Base-by-base conservation (phyloP, 2,797 vertebrate species). In the Cirrhinus molitorella region DNA sequence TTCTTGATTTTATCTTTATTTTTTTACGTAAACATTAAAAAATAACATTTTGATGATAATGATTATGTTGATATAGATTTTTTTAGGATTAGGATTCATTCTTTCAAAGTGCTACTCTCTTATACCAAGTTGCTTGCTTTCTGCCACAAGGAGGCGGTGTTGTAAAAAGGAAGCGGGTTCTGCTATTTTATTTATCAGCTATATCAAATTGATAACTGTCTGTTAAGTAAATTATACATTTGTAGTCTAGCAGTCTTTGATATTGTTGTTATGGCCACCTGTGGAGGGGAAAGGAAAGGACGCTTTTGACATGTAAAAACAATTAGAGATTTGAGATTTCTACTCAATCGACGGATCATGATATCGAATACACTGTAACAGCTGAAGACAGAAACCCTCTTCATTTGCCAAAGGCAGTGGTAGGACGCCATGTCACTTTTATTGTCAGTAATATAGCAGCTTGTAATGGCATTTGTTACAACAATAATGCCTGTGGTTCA, bases 101-200 rank as follows among this genome's bases (percentile, higher is more conserved):
- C n/a, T 71, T 47, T 71, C n/a, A 43, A 25, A 40, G 37, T 40
- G 37, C 7, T 6, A 40, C 9, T 9, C 6, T 40, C 37, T 37
- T 1, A 37, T 6, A 37, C 5, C 37, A 40, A 40, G 6, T 40
- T 40, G 6, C 8, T 40, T 40, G 37, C 37, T 40, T 40, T 9
- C 8, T 40, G 4, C 59, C 77, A 79, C 77, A 66, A 67, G 63
- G 63, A 53, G 77, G 61, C 63, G 67, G 77, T 79, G 63, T 65
- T 65, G 45, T 66, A 66, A 49, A 79, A 28, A 16, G 10, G 25
- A 65, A 78, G 47, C 4, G 2, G 6, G 11, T 55, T 55, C 2
- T 19, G 43, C 7, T 2, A 7, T 55, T 74, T 10, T n/a, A 23
- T n/a, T 53, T 19, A 13, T 28, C 25, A 49, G 16, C 19, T 47